Conservation (phyloP, 2,113 vertebrate species). For the Megalops atlanticus region DNA sequence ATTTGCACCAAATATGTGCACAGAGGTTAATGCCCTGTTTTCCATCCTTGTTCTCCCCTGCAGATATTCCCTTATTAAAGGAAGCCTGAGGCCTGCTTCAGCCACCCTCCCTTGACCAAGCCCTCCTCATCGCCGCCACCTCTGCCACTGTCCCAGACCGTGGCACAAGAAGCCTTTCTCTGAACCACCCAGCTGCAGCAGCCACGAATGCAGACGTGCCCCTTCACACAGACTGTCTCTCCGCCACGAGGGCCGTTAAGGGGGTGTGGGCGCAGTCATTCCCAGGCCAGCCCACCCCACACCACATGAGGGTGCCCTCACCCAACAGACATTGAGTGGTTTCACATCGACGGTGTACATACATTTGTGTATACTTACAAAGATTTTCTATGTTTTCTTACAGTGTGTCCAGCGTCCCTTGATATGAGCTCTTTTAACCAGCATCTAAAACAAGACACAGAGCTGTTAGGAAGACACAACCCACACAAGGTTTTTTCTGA, state of each 20-base stretch:
- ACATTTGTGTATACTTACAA: neutral
- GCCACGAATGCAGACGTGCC: neutral
- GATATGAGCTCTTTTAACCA: neutral
- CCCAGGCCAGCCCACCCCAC: neutral
- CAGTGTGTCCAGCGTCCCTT: neutral
- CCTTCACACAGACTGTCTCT: neutral
- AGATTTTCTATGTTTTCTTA: constrained; percentile 19
- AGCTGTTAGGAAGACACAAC: neutral
- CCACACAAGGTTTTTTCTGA: neutral
- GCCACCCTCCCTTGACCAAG: constrained; percentile 49
- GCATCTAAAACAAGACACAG: neutral
- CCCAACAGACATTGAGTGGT: neutral
- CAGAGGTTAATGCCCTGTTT: neutral
- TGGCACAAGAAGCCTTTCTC: neutral
- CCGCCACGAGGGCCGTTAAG: neutral
- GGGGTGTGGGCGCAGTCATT: neutral
- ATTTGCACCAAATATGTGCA: neutral
- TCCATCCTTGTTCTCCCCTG: constrained; percentile 33
- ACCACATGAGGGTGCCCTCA: neutral
- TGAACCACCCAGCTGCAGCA: neutral
- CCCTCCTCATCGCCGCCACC: constrained; percentile 1
- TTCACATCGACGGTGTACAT: neutral
- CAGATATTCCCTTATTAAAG: constrained; percentile 96
- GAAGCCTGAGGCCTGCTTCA: constrained; percentile 85
- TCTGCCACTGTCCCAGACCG: neutral